Conservation (phyloP, 2,888 invertebrate genomes). For the Dolomedes plantarius region DNA sequence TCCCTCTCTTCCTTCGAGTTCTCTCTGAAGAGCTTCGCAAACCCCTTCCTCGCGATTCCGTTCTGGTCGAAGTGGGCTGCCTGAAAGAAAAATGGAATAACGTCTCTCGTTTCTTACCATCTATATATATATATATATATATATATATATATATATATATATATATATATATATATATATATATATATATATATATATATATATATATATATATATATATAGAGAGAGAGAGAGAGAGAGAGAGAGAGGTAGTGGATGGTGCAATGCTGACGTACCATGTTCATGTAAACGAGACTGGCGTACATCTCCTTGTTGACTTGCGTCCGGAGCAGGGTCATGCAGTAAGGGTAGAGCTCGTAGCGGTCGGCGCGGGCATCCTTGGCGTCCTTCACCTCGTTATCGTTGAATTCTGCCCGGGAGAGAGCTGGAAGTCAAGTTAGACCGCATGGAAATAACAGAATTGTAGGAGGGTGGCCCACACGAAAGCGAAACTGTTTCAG, state of each 20-base stretch:
- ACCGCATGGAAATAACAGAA: neutral
- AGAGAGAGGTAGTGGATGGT: too few species aligned
- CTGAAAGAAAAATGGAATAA: constrained; percentile 71
- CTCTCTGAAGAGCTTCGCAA: constrained; percentile 90
- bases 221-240: too few species aligned
- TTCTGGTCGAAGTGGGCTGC: constrained; percentile 75
- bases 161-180: too few species aligned
- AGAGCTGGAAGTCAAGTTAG: neutral
- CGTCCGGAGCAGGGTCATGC: constrained; percentile 81
- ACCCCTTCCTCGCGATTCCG: constrained; percentile 83
- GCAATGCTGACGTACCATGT: constrained; percentile 85
- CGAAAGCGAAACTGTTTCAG: too few species aligned
- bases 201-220: too few species aligned
- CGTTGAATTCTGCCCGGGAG: constrained; percentile 29
- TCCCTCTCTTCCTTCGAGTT: constrained; percentile 90
- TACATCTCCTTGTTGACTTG: constrained; percentile 88
- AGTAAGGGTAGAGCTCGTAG: constrained; percentile 76
- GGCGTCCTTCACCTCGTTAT: constrained; percentile 51
- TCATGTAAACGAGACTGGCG: constrained; percentile 88
- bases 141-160: too few species aligned
- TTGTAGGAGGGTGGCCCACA: too few species aligned
- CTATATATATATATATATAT: too few species aligned
- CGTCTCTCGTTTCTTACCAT: too few species aligned
- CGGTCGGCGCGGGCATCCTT: constrained; percentile 40
- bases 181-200: too few species aligned